These are phyloP conservation scores for Mamestra configurata DNA, from an alignment of 1,140 invertebrate species.

Conservation along the genomic window DNA sequence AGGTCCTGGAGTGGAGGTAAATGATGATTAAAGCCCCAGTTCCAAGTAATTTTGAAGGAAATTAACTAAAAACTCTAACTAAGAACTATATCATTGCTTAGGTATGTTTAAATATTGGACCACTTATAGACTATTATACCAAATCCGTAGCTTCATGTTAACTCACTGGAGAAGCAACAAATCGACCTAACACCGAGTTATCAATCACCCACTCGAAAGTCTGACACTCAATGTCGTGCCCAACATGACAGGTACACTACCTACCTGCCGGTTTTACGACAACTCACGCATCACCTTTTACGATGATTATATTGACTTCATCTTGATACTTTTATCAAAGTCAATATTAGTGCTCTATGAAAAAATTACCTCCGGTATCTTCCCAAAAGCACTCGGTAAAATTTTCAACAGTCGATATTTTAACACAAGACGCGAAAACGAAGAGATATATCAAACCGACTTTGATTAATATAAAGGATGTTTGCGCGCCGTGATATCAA, in stretches of 20 bases:
- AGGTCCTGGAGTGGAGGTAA: too few species aligned
- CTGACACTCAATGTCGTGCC: slow-evolving; percentile 17
- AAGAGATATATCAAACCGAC: slow-evolving; percentile 14
- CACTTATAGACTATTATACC: background rate
- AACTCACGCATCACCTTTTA: background rate
- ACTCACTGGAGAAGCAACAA: background rate
- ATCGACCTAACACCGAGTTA: slow-evolving; percentile 7
- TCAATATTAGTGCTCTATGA: background rate
- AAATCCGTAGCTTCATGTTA: background rate
- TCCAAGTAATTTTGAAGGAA: too few species aligned
- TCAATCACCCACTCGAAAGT: slow-evolving; percentile 8
- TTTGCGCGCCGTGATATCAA: slow-evolving; percentile 42
- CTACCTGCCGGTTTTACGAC: slow-evolving; percentile 5
- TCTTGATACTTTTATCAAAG: background rate
- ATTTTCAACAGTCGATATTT: background rate
- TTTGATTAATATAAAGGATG: slow-evolving; percentile 53
- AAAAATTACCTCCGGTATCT: background rate
- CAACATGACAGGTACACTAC: slow-evolving; percentile 13
- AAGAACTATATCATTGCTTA: too few species aligned
- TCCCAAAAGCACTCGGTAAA: background rate
- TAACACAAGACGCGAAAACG: background rate
- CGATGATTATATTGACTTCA: slow-evolving; percentile 21
- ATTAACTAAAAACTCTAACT: too few species aligned
- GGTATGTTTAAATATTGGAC: too few species aligned
- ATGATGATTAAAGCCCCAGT: too few species aligned